phyloP scores from a whole-genome alignment of 2,113 vertebrate species.

The Leucopternis melanops region DNA sequence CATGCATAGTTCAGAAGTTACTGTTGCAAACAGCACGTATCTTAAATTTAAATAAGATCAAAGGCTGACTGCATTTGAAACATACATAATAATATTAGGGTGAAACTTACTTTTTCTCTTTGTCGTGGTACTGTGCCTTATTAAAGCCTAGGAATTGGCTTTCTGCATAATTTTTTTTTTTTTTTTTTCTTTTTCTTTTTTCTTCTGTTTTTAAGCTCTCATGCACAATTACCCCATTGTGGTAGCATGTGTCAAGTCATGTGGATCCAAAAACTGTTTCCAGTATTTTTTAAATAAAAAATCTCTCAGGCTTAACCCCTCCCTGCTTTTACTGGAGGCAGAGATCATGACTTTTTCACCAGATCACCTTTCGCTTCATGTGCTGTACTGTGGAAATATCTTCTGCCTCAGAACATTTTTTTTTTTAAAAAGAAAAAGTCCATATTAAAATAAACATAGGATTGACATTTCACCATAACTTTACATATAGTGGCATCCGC shows the following conservation, averaged over 20 bases:
- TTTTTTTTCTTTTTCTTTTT: neutral
- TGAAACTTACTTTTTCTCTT: neutral
- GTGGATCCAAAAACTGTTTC: neutral
- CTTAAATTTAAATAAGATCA: constrained; percentile 55
- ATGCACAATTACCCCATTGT: neutral
- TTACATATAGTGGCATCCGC: neutral
- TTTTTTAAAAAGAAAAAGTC: neutral
- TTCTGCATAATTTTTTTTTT: neutral
- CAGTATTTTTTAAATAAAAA: neutral
- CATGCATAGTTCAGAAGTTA: neutral
- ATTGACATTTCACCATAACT: neutral
- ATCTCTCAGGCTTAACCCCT: neutral
- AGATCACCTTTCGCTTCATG: neutral
- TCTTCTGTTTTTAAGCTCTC: neutral
- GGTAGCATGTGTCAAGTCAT: neutral
- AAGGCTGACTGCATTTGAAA: constrained; percentile 41
- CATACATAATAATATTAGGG: constrained; percentile 9
- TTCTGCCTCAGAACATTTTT: neutral
- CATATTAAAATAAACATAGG: neutral
- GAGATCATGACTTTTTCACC: neutral
- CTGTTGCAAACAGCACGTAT: constrained; percentile 7
- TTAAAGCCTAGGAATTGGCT: constrained; percentile 30
- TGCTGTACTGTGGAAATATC: neutral
- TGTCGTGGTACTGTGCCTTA: constrained; percentile 7
- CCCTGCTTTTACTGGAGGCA: neutral